phyloP scores from a whole-genome alignment of 2,888 invertebrate species.

The Helleia helle region DNA sequence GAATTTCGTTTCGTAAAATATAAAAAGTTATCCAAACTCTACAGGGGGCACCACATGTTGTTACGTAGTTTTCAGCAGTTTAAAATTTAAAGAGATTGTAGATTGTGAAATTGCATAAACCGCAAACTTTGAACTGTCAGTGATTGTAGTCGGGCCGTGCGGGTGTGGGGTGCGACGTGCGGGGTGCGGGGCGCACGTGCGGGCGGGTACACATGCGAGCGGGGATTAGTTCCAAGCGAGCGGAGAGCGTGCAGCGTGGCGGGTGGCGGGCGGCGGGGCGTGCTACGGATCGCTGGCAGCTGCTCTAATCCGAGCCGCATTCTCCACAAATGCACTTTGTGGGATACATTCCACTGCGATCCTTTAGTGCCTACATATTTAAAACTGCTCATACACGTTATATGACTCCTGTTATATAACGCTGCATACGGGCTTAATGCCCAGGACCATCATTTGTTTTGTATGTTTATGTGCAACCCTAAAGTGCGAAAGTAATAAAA shows the following conservation, averaged over 20 bases:
- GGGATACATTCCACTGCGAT: background rate
- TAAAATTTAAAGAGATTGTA: background rate
- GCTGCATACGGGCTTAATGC: too few relatives aligned
- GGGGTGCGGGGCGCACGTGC: background rate
- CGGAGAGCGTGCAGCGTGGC: constrained; percentile 7
- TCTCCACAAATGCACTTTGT: constrained; percentile 8
- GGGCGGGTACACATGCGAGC: background rate
- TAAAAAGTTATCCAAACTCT: too few relatives aligned
- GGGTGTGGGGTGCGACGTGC: background rate
- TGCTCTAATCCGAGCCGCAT: constrained; percentile 11
- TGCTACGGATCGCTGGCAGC: too few relatives aligned
- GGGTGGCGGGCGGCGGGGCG: background rate
- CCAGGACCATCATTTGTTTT: too few relatives aligned
- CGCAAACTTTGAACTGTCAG: constrained; percentile 5
- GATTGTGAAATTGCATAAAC: background rate
- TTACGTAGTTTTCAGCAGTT: constrained; percentile 3
- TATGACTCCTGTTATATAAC: too few relatives aligned
- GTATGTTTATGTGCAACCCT: too few relatives aligned
- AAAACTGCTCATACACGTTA: background rate
- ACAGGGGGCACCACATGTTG: too few relatives aligned
- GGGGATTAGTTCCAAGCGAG: constrained; percentile 14
- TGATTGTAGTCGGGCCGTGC: constrained; percentile 2
- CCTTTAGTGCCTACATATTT: background rate
- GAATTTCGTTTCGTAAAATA: too few relatives aligned
- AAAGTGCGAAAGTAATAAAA: too few relatives aligned